Base-by-base conservation (phyloP, 2,113 vertebrate species). In the Otus sunia region DNA sequence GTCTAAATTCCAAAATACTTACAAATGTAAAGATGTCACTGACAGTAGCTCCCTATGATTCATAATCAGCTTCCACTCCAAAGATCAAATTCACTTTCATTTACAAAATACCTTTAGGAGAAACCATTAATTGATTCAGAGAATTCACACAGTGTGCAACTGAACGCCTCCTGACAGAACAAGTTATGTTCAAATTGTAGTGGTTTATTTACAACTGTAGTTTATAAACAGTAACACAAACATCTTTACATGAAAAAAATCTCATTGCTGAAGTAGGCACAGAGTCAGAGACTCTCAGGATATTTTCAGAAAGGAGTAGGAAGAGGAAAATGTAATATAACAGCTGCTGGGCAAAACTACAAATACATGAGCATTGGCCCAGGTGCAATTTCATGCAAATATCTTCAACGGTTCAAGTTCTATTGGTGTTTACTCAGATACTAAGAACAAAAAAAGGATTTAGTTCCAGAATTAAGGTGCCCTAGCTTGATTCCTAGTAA, bases 211-310 rank as follows among this genome's bases (percentile, higher is more conserved):
- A 98, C 98, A 98, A 96, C 53, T 97, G 96, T 96, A 97, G 96
- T 98, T 98, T 98, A 98, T 98, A 98, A 98, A 98, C 98, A 98
- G 96, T 98, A 97, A 98, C 98, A 98, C 97, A 97, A 98, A 98
- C 96, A 97, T 97, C 85, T 98, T 98, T 98, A 98, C 97, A 98
- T 97, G 97, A 97, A 97, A 98, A 94, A 97, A 97, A 96, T 97
- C 96, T 97, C 90, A 64, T 92, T 96, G 95, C 95, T 98, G 97
- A 98, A 97, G 90, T 97, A 97, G 96, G 96, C 91, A 96, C 96
- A 97, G 96, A 96, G 94, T 97, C 95, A 88, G 72, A 98, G 94
- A 97, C 93, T 95, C 95, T 94, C 36, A 96, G 87, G 88, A 91
- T 88, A 97, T 94, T 97, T 97, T 90, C 96, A 94, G 91, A 97